A percentile compares a stretch with the other conserved stretches of the same genome.
Conservation (phyloP, 2,113 vertebrate species). For the Vombatus ursinus region DNA sequence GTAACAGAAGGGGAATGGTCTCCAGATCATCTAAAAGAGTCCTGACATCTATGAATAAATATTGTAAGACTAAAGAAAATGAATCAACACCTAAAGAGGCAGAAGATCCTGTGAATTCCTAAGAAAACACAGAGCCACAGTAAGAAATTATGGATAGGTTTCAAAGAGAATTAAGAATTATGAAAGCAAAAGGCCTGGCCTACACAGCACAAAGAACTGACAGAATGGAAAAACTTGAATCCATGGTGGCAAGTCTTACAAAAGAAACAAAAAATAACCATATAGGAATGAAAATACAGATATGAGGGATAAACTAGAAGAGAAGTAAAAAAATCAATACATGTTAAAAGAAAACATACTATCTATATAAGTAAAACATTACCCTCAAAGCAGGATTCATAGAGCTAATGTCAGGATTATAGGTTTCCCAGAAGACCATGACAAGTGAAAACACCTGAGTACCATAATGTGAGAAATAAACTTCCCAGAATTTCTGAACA, state of each 20-base stretch:
- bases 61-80: neutral
- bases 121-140: neutral
- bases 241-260: neutral
- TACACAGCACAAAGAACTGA: neutral
- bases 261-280: neutral
- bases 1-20: neutral
- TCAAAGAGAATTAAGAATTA: neutral
- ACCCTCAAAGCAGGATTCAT: no score
- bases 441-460: no score
- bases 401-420: no score
- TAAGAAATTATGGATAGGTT: neutral
- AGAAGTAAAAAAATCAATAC: neutral
- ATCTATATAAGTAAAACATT: no score
- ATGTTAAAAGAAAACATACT: neutral
- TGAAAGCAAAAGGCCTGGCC: neutral
- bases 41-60: no score
- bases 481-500: no score
- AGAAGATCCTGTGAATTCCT: neutral
- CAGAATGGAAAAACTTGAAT: no score
- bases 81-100: neutral
- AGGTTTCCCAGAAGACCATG: no score
- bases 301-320: neutral
- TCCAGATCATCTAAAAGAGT: neutral
- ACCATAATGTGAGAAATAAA: no score
- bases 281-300: no score